These are phyloP conservation scores for Himalopsyche phryganea DNA, from an alignment of 1,140 invertebrate genomes.

Conservation along the genomic window DNA sequence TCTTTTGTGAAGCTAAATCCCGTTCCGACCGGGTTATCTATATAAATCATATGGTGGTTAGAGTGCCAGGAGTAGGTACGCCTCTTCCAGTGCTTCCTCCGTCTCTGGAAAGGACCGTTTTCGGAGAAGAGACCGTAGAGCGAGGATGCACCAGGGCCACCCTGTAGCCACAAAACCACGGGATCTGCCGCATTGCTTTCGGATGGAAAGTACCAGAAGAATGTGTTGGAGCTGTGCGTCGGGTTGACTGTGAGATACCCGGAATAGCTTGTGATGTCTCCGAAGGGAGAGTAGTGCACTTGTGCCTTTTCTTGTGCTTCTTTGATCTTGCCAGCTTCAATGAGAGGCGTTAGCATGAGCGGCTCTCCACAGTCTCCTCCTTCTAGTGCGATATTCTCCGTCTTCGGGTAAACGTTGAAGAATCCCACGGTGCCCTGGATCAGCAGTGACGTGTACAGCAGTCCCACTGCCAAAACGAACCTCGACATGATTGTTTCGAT, in stretches of 20 bases:
- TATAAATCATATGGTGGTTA: conserved; percentile 73
- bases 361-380: conserved; percentile 60
- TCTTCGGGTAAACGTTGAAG: too few species aligned
- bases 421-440: too few species aligned
- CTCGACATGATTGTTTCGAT: too few species aligned
- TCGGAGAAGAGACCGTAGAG: conserved; percentile 79
- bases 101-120: conserved; percentile 70
- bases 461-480: too few species aligned
- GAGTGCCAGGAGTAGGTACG: conserved; percentile 73
- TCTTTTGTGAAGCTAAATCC: conserved; percentile 72
- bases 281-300: conserved; percentile 39
- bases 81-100: conserved; percentile 52
- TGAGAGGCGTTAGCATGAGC: conserved; percentile 62
- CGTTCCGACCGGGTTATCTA: conserved; percentile 85
- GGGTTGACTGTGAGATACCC: conserved; percentile 72
- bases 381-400: too few species aligned
- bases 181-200: too few species aligned
- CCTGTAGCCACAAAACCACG: conserved; percentile 62
- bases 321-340: conserved; percentile 53
- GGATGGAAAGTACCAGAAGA: conserved; percentile 77
- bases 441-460: too few species aligned
- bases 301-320: conserved; percentile 41
- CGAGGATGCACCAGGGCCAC: conserved; percentile 75
- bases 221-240: conserved; percentile 63
- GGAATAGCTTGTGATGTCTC: conserved; percentile 52